phyloP scores from a whole-genome alignment of 2,888 invertebrate genomes.

The Hemithea aestivaria region DNA sequence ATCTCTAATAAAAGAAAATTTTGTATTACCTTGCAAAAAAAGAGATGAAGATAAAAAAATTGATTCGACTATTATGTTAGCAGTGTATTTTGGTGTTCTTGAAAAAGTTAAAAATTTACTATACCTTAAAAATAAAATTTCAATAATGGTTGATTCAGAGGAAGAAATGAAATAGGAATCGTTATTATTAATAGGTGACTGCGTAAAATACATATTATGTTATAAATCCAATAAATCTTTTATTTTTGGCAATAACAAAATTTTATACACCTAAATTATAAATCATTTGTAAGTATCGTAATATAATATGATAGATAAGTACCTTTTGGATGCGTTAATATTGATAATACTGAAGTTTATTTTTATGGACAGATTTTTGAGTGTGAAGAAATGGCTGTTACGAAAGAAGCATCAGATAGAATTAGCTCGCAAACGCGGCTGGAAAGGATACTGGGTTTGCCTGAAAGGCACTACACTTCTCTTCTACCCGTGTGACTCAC shows the following conservation, averaged over 20 bases:
- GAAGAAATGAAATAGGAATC: no score
- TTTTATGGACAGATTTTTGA: slow-evolving; percentile 87
- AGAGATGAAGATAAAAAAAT: slow-evolving; percentile 45
- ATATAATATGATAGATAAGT: no score
- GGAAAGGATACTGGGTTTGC: slow-evolving; percentile 99
- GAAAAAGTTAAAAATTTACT: slow-evolving; percentile 36
- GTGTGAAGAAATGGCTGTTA: slow-evolving; percentile 98
- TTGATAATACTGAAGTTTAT: slow-evolving; percentile 10
- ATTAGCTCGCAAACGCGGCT: slow-evolving; percentile 95
- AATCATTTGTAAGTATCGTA: no score
- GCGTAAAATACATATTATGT: no score
- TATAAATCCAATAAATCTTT: no score
- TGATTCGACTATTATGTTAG: slow-evolving; percentile 37
- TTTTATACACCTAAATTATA: no score
- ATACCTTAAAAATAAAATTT: slow-evolving; percentile 31
- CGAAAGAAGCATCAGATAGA: slow-evolving; percentile 98
- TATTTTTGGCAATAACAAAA: no score
- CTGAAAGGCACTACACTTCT: slow-evolving; percentile 97
- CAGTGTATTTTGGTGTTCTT: slow-evolving; percentile 46
- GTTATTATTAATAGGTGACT: no score
- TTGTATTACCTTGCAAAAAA: slow-evolving; percentile 40
- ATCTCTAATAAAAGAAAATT: slow-evolving; percentile 43
- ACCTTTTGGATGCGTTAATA: no score
- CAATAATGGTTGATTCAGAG: no score
- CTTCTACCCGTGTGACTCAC: slow-evolving; percentile 96